Evolutionary conservation across 1,140 invertebrate genomes (phyloP), one percentile per base, ranked within the genome.

Genomic region (Theocolax elegans): DNA sequence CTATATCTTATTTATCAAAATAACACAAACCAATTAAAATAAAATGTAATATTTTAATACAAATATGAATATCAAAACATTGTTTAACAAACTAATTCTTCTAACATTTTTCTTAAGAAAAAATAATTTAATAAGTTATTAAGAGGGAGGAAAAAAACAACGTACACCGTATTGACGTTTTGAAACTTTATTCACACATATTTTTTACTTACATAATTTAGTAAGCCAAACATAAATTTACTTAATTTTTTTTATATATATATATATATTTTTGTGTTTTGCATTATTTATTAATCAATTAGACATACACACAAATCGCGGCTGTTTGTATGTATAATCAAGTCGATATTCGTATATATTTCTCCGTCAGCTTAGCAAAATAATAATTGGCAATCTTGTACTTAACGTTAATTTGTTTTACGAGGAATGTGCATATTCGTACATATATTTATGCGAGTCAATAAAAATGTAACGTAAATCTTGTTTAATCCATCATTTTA

Each of bases 111-210:
- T n/a, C n/a, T n/a, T n/a, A n/a, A n/a, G n/a, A n/a, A n/a, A n/a
- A n/a, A n/a, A n/a, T n/a, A n/a, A n/a, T n/a, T n/a, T n/a, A n/a
- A n/a, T n/a, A n/a, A n/a, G n/a, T n/a, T n/a, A n/a, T n/a, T n/a
- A n/a, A n/a, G n/a, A n/a, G n/a, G n/a, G n/a, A n/a, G n/a, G n/a
- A n/a, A n/a, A n/a, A n/a, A n/a, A n/a, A n/a, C n/a, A n/a, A n/a
- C n/a, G n/a, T 40, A 54, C 67, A 78, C 63, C 48, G 35, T 67
- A 74, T 80, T 78, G 77, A 82, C 76, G 81, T 83, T 84, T 83
- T 80, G 73, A 80, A 85, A 84, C 82, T 86, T 86, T 86, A 86
- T 86, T 86, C 84, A 85, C 83, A 86, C 84, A 86, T 81, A 84
- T 80, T 79, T 77, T 79, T 83, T 77, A 83, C 83, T 85, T 86